Evolutionary conservation across 2,888 invertebrate species (phyloP), one percentile per base, ranked within the genome.

Genomic region (Acanthococcus lagerstroemiae): DNA sequence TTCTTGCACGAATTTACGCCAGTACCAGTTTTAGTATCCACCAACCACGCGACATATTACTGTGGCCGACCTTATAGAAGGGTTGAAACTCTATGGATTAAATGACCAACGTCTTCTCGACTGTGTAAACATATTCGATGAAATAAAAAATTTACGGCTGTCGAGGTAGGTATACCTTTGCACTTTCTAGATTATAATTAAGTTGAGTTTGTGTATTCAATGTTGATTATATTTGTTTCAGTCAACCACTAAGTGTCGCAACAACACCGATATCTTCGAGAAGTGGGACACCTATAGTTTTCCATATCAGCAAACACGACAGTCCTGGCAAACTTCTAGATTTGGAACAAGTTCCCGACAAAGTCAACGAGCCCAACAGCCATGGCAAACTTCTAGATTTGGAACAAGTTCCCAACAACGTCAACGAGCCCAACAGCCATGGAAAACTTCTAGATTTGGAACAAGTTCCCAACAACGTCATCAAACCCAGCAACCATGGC

Each of bases 161-260:
- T 48, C 48, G n/a, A 30, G 15, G 37, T 30, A 30, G n/a, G n/a
- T n/a, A n/a, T n/a, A n/a, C 15, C 6, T 30, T 30, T 30, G 9
- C 17, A 48, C 48, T 48, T 48, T 48, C n/a, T 48, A 17, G 17
- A 48, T 48, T n/a, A 48, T 48, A 48, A 48, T 48, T 48, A 15
- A 12, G 48, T 48, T 48, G 12, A 48, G n/a, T 48, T 48, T 48
- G 48, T 48, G 12, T 30, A 30, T 30, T 30, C 7, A 30, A 30
- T 30, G 15, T 30, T 30, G 37, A 30, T 30, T 30, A 30, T 30
- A 30, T 30, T 30, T 30, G 15, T 30, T 30, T 30, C 37, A 30
- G 37, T 30, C 37, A 30, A 30, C 37, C 37, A 15, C 37, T 30
- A 9, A 30, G 37, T 30, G 37, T 30, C 37, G 37, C 37, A 30